Conservation (phyloP, 1,140 invertebrate species). For the Venturia canescens region DNA sequence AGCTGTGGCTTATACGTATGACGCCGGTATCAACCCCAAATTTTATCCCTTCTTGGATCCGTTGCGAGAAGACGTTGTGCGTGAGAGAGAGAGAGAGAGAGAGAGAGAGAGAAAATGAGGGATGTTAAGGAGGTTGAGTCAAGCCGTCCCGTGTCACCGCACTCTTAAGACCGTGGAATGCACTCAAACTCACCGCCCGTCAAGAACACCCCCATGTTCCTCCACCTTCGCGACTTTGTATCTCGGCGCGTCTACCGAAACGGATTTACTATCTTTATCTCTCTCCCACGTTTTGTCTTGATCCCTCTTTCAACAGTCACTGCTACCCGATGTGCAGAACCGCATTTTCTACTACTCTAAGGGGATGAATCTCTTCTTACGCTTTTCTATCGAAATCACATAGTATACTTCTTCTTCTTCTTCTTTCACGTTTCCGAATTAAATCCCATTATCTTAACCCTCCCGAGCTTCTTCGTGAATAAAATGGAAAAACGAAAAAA, state of each 20-base stretch:
- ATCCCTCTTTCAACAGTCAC: background rate
- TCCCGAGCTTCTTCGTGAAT: constrained; percentile 30
- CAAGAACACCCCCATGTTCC: constrained; percentile 46
- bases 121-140: constrained; percentile 36
- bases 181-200: constrained; percentile 72
- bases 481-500: constrained; percentile 11
- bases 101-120: constrained; percentile 2
- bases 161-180: constrained; percentile 72
- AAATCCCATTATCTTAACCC: constrained; percentile 39
- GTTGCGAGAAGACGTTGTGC: constrained; percentile 37
- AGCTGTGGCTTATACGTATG: constrained; percentile 78
- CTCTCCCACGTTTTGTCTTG: background rate
- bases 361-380: constrained; percentile 28
- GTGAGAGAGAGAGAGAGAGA: background rate
- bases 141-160: constrained; percentile 70
- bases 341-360: background rate
- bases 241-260: constrained; percentile 40
- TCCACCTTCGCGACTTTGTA: constrained; percentile 40
- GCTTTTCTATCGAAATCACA: background rate
- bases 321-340: constrained; percentile 19
- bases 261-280: constrained; percentile 30
- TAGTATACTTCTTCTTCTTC: constrained; percentile 7
- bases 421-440: constrained; percentile 43
- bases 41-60: constrained; percentile 67
- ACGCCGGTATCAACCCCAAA: constrained; percentile 76